Conservation (phyloP, 2,113 vertebrate species). For the Ibidorhyncha struthersii region DNA sequence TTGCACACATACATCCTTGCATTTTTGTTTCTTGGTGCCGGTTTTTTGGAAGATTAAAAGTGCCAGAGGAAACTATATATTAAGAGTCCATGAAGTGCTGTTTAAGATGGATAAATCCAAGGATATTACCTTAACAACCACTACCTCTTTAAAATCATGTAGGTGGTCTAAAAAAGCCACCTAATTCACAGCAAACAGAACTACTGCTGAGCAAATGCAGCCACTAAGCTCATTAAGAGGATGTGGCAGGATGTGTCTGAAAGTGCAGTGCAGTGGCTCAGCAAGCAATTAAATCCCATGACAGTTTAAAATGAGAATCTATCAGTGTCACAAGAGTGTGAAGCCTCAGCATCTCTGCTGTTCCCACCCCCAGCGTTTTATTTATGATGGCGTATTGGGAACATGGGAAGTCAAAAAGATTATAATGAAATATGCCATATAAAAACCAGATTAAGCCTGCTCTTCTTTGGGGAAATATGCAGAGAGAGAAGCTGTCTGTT, state of each 20-base stretch:
- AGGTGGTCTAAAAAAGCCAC: constrained; percentile 70
- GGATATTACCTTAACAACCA: constrained; percentile 54
- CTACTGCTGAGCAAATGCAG: constrained; percentile 72
- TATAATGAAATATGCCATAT: constrained; percentile 81
- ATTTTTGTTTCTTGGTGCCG: neutral
- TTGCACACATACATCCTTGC: constrained; percentile 60
- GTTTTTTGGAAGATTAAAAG: neutral
- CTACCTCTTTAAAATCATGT: constrained; percentile 63
- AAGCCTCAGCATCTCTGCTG: constrained; percentile 69
- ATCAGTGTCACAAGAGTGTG: constrained; percentile 72
- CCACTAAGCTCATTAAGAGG: constrained; percentile 81
- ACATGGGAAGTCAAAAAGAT: constrained; percentile 74
- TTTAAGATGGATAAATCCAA: constrained; percentile 40
- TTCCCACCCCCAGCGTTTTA: constrained; percentile 62
- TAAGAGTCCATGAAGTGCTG: neutral
- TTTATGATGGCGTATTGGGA: constrained; percentile 67
- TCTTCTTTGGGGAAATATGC: constrained; percentile 83
- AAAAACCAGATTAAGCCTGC: constrained; percentile 79
- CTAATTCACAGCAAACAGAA: constrained; percentile 68
- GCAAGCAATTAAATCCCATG: constrained; percentile 83
- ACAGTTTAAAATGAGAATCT: constrained; percentile 82
- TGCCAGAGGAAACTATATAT: constrained; percentile 6
- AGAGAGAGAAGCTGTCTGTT: constrained; percentile 81
- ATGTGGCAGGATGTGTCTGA: constrained; percentile 74
- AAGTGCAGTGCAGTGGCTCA: constrained; percentile 71